Evolutionary conservation across 1,140 invertebrate genomes (phyloP), one percentile per base, ranked within the genome.

Genomic region (Drosophila aff.): DNA sequence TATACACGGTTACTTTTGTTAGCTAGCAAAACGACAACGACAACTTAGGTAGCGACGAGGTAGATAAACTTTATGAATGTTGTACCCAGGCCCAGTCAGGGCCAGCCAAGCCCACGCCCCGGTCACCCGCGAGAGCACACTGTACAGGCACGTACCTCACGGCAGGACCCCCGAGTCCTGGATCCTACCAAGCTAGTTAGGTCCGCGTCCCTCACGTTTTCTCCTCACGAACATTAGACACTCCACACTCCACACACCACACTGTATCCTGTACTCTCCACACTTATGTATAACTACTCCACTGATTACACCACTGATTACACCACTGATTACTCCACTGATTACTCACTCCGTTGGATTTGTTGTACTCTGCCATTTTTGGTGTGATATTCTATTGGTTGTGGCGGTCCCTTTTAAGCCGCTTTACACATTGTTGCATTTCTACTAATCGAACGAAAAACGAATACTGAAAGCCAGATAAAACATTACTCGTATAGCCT

Each of bases 331-430:
- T 53, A 53, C 52, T 38, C 52, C 67, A 81, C 60, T 80, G 50
- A 77, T 69, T 78, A 60, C 53, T 55, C 52, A 76, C 75, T 84
- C 55, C 81, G 85, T 89, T 89, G 81, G 65, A 91, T 90, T 84
- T 77, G 79, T 91, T 90, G 79, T 85, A 85, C 79, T 89, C 79
- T 90, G 79, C 85, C 81, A 89, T 85, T 90, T 89, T 90, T 85
- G 85, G 90, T 92, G 90, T 92, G 90, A 92, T 92, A 92, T 85
- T 91, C 82, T 91, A 90, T 92, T 91, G 90, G 90, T 92, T 92
- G 90, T 92, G 90, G 90, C 90, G 90, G 66, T 76, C 78, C 49
- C 67, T 89, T 87, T 79, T 50, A 67, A 61, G 69, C 72, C 85
- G 86, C 84, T 90, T 90, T 90, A 90, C 81, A 91, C 68, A 90